Conservation (phyloP, 2,888 invertebrate genomes). For the Drosophila leonis region DNA sequence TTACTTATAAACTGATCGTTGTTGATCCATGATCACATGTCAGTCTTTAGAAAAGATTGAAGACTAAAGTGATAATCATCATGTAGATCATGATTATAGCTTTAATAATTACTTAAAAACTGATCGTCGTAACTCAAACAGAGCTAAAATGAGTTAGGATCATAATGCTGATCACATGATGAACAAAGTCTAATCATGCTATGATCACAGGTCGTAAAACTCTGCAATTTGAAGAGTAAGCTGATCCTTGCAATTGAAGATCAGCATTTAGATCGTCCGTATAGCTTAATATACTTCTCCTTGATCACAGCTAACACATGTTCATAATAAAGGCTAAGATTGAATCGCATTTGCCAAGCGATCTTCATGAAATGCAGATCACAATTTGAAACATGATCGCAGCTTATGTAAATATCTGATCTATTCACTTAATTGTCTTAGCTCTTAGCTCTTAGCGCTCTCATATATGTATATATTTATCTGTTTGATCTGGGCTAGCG, state of each 20-base stretch:
- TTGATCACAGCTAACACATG: not conserved
- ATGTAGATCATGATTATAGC: too few species aligned
- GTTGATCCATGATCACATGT: too few species aligned
- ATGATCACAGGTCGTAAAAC: not conserved
- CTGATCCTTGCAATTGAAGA: not conserved
- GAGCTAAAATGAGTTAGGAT: not conserved
- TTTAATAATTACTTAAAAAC: too few species aligned
- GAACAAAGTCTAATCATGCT: not conserved
- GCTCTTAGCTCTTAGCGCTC: not conserved
- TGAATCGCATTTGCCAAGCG: not conserved
- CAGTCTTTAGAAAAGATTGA: too few species aligned
- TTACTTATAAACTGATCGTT: not conserved
- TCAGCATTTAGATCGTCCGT: not conserved
- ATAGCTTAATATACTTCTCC: not conserved
- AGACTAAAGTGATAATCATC: too few species aligned
- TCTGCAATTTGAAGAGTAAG: not conserved
- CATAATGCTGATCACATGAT: too few species aligned
- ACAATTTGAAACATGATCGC: not conserved
- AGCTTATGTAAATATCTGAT: conserved; percentile 7
- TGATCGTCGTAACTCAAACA: too few species aligned
- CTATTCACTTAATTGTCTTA: conserved; percentile 14
- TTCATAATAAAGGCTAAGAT: not conserved
- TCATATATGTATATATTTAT: not conserved
- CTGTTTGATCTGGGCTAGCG: conserved; percentile 25
- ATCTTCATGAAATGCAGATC: not conserved